These are phyloP conservation scores for Sigmodon hispidus DNA, from an alignment of 2,113 vertebrate species.

Conservation along the genomic window DNA sequence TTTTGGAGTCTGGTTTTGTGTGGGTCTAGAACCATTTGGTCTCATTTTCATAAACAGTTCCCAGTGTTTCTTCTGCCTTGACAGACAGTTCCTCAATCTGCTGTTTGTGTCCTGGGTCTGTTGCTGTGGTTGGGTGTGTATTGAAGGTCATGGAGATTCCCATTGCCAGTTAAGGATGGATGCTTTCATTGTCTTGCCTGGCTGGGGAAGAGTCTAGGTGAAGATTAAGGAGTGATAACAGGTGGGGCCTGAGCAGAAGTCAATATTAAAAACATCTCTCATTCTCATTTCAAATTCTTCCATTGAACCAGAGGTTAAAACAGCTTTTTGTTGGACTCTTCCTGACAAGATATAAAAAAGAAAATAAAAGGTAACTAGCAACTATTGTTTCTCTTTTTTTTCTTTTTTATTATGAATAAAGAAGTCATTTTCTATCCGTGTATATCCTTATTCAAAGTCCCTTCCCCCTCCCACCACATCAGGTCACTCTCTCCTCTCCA, in stretches of 20 bases:
- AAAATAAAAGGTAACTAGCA: conserved; percentile 52
- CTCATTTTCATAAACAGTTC: not conserved
- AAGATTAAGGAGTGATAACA: not conserved
- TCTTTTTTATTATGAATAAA: no score
- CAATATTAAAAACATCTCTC: not conserved
- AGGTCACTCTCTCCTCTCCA: no score
- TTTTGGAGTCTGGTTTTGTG: not conserved
- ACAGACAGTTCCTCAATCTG: not conserved
- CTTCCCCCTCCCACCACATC: no score
- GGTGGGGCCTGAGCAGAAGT: not conserved
- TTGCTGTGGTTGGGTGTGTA: not conserved
- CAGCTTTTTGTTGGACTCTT: conserved; percentile 45
- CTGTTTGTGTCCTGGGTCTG: not conserved
- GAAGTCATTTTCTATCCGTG: no score
- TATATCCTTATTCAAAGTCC: no score
- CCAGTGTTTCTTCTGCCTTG: not conserved
- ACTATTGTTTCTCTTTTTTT: no score
- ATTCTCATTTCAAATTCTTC: not conserved
- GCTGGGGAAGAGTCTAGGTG: not conserved
- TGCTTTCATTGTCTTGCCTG: not conserved
- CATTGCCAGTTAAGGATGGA: not conserved
- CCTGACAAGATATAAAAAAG: conserved; percentile 54
- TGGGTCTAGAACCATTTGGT: not conserved
- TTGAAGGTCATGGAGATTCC: not conserved
- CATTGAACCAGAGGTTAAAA: not conserved